Evolutionary conservation across 2,113 vertebrate species (phyloP), one percentile per base, ranked within the genome.

Genomic region (Donacobius atricapilla): DNA sequence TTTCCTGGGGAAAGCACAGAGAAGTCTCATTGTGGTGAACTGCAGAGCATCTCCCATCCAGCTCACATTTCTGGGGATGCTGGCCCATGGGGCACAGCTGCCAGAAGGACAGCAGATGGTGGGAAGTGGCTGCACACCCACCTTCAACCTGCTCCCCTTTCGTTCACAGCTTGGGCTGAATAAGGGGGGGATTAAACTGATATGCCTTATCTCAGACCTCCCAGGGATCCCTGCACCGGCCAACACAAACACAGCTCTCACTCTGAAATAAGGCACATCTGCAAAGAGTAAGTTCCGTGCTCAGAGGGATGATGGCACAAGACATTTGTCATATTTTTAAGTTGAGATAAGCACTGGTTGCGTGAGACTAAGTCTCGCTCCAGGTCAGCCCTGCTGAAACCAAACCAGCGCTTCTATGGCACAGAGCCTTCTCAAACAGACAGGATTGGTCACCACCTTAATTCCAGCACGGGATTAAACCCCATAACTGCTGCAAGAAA

Each of bases 391-490:
- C 48, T 16, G 30, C 5, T 12, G 35, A 24, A 83, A 40, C 33
- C 11, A 5, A 48, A 61, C 10, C 1, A 0, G 42, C 4, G 3
- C 0, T 4, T 6, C 72, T 8, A 0, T 0, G 4, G 44, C 83
- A 39, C n/a, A 13, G 53, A 40, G 37, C 27, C 3, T 20, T 15
- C 5, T 72, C 45, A 39, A 25, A 13, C 21, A 15, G 23, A 13
- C 11, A 14, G 70, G 20, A 14, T 23, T 0, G 0, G 25, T 16
- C 48, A 35, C 6, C 19, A 17, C 1, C 0, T 19, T 2, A 1
- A 42, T 48, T 68, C 45, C 84, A 42, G 81, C 40, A 40, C 0
- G 0, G 73, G 53, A 65, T 83, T 13, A 44, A 89, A 90, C 61
- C 10, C 0, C 86, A 17, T 2, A 0, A 37, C 40, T 16, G 68